phyloP scores from a whole-genome alignment of 2,888 invertebrate genomes.

The Scaptomyza parva region DNA sequence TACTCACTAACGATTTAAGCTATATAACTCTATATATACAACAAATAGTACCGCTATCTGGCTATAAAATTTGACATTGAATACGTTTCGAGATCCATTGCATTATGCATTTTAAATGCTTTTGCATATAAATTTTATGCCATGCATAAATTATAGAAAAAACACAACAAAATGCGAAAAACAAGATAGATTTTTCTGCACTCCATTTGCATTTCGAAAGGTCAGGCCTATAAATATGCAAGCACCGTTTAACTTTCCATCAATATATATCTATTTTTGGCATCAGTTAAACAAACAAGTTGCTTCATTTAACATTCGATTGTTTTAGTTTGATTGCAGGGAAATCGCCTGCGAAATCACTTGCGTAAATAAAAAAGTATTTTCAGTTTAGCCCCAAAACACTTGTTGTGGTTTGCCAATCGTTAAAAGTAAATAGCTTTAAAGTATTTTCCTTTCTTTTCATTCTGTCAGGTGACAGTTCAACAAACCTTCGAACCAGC shows the following conservation, averaged over 20 bases:
- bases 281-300: conserved; percentile 40
- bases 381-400: conserved; percentile 26
- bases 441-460: conserved; percentile 15
- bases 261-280: conserved; percentile 51
- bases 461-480: conserved; percentile 52
- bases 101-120: conserved; percentile 7
- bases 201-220: conserved; percentile 11
- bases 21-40: background rate
- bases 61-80: background rate
- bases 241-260: background rate
- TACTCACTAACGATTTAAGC: too few species aligned
- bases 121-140: conserved; percentile 1
- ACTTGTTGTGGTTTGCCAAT: conserved; percentile 26
- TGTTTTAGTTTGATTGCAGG: conserved; percentile 44
- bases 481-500: conserved; percentile 38
- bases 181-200: background rate
- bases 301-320: conserved; percentile 46
- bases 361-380: conserved; percentile 61
- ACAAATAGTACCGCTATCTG: background rate
- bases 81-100: background rate
- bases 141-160: conserved; percentile 2
- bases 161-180: background rate
- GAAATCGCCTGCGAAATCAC: conserved; percentile 43
- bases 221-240: conserved; percentile 44
- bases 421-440: conserved; percentile 39